Evolutionary conservation across 2,797 vertebrate genomes (phyloP).

Genomic region (Labeo calbasu): DNA sequence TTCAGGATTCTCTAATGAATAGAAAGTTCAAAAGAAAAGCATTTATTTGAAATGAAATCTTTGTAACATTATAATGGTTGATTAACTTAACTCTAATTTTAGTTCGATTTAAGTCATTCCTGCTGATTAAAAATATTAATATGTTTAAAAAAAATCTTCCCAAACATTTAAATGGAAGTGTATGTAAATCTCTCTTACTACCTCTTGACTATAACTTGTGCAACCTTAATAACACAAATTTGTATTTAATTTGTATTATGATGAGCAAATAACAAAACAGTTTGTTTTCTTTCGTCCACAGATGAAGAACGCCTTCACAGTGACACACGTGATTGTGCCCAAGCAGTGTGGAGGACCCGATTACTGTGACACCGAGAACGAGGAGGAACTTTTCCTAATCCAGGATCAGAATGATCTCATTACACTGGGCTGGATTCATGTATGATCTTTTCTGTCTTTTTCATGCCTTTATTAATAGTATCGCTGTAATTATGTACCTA

Average conservation of each 20-base stretch:
- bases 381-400: conserved; percentile 95
- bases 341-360: conserved; percentile 93
- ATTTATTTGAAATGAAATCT: not conserved
- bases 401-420: conserved; percentile 94
- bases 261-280: not conserved
- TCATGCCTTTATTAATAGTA: not conserved
- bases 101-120: not conserved
- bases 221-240: not conserved
- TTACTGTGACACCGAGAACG: conserved; percentile 93
- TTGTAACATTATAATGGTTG: not conserved
- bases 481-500: not conserved
- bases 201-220: too few species aligned
- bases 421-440: conserved; percentile 96
- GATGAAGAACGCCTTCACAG: conserved; percentile 91
- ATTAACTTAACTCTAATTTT: too few species aligned
- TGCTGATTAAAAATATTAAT: not conserved
- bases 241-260: not conserved
- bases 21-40: not conserved
- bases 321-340: conserved; percentile 93
- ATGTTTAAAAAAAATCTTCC: not conserved
- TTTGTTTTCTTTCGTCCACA: conserved; percentile 62
- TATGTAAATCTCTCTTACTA: not conserved
- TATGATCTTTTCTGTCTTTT: conserved; percentile 70
- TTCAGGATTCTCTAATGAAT: not conserved
- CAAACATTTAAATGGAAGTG: not conserved